A percentile compares a stretch with the other conserved stretches of the same genome.
These are phyloP conservation scores for Dryococelus australis DNA, from an alignment of 2,888 invertebrate species.

Conservation along the genomic window DNA sequence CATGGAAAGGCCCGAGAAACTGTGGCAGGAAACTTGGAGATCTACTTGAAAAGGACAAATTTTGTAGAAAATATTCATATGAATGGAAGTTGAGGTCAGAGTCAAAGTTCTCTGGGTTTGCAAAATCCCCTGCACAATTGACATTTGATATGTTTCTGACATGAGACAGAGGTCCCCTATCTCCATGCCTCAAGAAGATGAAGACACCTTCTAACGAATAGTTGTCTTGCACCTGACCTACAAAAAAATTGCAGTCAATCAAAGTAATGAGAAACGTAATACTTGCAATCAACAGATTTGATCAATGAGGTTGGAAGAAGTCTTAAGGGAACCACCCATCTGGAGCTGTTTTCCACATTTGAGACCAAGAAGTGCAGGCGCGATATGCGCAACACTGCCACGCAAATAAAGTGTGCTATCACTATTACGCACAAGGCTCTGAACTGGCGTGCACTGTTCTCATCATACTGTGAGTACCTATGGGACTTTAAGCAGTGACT, in stretches of 20 bases:
- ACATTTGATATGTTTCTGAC: slow-evolving; percentile 79
- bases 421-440: too few species aligned
- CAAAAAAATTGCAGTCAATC: slow-evolving; percentile 39
- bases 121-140: slow-evolving; percentile 71
- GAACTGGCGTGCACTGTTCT: too few species aligned
- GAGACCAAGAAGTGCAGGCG: too few species aligned
- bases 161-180: slow-evolving; percentile 86
- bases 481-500: too few species aligned
- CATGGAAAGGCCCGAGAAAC: slow-evolving; percentile 81
- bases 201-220: slow-evolving; percentile 75
- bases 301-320: neutral
- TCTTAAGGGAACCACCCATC: too few species aligned
- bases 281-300: neutral
- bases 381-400: too few species aligned
- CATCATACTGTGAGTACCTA: too few species aligned
- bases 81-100: slow-evolving; percentile 41
- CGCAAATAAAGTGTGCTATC: too few species aligned
- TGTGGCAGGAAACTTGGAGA: slow-evolving; percentile 62
- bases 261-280: too few species aligned
- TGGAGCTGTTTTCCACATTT: too few species aligned
- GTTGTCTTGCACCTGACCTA: slow-evolving; percentile 63
- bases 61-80: slow-evolving; percentile 44
- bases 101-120: slow-evolving; percentile 45
- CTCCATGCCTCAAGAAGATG: slow-evolving; percentile 86
- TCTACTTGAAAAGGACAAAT: slow-evolving; percentile 40